phyloP scores from a whole-genome alignment of 2,113 vertebrate genomes.

The Seriola aureovittata region DNA sequence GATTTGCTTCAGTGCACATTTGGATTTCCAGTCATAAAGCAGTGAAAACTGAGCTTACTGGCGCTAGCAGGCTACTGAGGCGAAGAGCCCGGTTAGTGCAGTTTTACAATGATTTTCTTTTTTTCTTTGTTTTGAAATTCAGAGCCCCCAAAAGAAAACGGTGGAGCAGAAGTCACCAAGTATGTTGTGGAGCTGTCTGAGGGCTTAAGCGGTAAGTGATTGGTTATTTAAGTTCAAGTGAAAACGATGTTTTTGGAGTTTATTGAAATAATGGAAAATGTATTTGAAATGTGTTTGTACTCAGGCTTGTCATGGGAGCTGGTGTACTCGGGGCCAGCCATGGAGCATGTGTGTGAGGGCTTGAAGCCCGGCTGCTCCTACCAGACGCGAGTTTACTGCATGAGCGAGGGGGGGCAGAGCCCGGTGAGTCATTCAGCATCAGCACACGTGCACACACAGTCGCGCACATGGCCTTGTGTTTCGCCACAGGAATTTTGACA shows the following conservation, averaged over 20 bases:
- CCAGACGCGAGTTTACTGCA: constrained; percentile 91
- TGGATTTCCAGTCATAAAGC: background rate
- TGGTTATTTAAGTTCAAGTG: background rate
- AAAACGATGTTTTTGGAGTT: background rate
- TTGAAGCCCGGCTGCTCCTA: constrained; percentile 93
- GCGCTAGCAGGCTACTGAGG: background rate
- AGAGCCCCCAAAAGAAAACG: constrained; percentile 95
- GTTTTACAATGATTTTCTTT: background rate
- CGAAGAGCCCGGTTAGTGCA: background rate
- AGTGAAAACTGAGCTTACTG: background rate
- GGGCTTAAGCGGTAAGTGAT: constrained; percentile 87
- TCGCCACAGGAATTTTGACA: constrained; percentile 13
- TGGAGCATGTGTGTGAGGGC: constrained; percentile 92
- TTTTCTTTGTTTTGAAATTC: constrained; percentile 42
- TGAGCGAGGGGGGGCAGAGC: constrained; percentile 96
- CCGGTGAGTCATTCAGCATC: constrained; percentile 84
- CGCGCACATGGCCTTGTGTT: constrained; percentile 19
- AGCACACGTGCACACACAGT: constrained; percentile 16
- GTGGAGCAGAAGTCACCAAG: constrained; percentile 91
- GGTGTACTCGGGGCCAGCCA: constrained; percentile 89
- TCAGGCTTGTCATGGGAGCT: constrained; percentile 92
- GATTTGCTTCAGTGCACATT: background rate
- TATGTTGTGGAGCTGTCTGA: constrained; percentile 94
- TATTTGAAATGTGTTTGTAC: constrained; percentile 47
- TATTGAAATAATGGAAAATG: background rate